Base-by-base conservation (phyloP, 2,797 vertebrate genomes). In the Acridotheres tristis region DNA sequence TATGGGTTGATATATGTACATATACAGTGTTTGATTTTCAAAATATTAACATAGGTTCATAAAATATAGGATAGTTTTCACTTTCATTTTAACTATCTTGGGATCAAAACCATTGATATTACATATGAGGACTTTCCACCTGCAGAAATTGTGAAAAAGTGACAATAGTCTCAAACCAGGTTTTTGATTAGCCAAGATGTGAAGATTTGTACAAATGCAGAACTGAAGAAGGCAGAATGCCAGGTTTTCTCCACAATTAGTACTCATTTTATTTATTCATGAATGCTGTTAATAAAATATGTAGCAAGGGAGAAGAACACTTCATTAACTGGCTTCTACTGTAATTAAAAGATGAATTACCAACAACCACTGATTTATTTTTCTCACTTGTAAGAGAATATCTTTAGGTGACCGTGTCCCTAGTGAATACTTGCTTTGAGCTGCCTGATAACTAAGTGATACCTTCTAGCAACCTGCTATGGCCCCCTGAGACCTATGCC, bases 331-430 rank as follows among this genome's bases (percentile, higher is more conserved):
- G 45, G n/a, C 75, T 97, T 84, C 62, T 86, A 67, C 48, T 94
- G 82, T 92, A 96, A 97, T 97, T 97, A 94, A 96, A 94, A 94
- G 92, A 95, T 67, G 75, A 89, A 93, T 92, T 88, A 95, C 79
- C 74, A 94, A 93, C 81, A 85, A 88, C 42, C 38, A 59, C 75
- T 40, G 87, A 83, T 89, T 80, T 88, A 80, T 94, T 93, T 88
- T 91, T 92, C 72, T 88, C 45, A 77, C 71, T 89, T 53, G 34
- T 77, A 93, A 92, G 50, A 80, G 75, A 59, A 57, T 90, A 79
- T 86, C 62, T 94, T 90, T 51, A 57, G 62, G 61, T 93, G 83
- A 50, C 19, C 1, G 6, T 61, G 36, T 92, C 84, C 72, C 38
- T 65, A n/a, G 30, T 68, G 79, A 89, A 77, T 34, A 29, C 11